phyloP scores from a whole-genome alignment of 2,797 vertebrate genomes.

The Mormyrops boulengeri region DNA sequence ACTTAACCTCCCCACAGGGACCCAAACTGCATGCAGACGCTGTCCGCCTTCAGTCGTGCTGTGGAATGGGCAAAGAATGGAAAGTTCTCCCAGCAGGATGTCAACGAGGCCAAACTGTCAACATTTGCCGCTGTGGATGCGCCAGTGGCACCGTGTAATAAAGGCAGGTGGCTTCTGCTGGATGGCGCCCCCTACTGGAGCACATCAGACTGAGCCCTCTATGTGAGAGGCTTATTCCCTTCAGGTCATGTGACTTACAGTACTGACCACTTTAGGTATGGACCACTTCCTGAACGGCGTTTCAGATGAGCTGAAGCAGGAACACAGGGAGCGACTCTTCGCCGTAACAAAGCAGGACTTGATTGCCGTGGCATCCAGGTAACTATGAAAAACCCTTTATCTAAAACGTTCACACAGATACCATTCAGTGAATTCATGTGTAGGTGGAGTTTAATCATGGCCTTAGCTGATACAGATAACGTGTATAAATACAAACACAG shows the following conservation, averaged over 20 bases:
- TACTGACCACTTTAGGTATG: conserved; percentile 61
- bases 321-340: conserved; percentile 78
- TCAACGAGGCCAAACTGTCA: conserved; percentile 66
- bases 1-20: conserved; percentile 47
- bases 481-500: not conserved
- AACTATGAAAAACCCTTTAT: conserved; percentile 12
- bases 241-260: not conserved
- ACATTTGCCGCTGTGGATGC: conserved; percentile 66
- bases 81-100: conserved; percentile 61
- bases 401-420: not conserved
- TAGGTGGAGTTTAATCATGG: not conserved
- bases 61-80: conserved; percentile 62
- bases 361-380: conserved; percentile 71
- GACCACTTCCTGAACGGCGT: conserved; percentile 73
- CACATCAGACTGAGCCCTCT: not conserved
- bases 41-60: conserved; percentile 59
- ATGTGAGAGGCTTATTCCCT: not conserved
- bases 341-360: conserved; percentile 61
- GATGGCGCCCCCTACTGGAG: not conserved
- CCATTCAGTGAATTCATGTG: not conserved
- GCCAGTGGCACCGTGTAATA: conserved; percentile 75
- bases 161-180: conserved; percentile 62
- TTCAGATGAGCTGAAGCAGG: conserved; percentile 79
- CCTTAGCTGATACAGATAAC: not conserved
- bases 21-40: conserved; percentile 56